Percentiles rank a stretch among this genome's conserved stretches.
These are phyloP conservation scores for Phoeniculus purpureus DNA, from an alignment of 2,797 vertebrate genomes.

Conservation along the genomic window DNA sequence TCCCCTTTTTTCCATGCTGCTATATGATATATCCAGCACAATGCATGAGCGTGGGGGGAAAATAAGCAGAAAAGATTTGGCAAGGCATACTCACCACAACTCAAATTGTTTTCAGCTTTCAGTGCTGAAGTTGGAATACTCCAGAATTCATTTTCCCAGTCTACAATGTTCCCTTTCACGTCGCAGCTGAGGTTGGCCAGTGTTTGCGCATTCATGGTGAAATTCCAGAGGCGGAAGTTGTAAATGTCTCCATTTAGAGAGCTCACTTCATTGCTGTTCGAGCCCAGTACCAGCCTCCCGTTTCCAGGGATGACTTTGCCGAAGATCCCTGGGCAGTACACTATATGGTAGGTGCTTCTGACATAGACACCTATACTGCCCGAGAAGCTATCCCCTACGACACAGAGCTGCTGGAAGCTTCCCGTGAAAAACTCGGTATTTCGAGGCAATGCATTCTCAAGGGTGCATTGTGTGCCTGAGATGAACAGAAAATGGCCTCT, in stretches of 20 bases:
- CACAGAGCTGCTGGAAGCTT: constrained; percentile 83
- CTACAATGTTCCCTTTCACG: constrained; percentile 85
- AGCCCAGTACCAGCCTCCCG: constrained; percentile 84
- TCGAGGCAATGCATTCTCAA: constrained; percentile 73
- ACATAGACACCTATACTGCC: constrained; percentile 77
- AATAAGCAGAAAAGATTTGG: constrained; percentile 33
- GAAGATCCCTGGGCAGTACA: constrained; percentile 71
- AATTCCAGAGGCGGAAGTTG: constrained; percentile 93
- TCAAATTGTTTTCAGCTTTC: constrained; percentile 88
- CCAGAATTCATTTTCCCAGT: constrained; percentile 95
- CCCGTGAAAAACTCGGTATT: constrained; percentile 78
- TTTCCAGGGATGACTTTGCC: constrained; percentile 74
- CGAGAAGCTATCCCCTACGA: constrained; percentile 79
- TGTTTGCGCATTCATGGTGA: constrained; percentile 78
- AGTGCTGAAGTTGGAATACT: constrained; percentile 82
- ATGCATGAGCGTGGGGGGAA: neutral
- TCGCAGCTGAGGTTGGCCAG: constrained; percentile 86
- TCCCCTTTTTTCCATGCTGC: neutral
- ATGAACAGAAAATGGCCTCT: constrained; percentile 77
- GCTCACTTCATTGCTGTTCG: constrained; percentile 71
- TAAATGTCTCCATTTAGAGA: constrained; percentile 88
- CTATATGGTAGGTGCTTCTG: constrained; percentile 66
- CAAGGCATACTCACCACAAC: constrained; percentile 91
- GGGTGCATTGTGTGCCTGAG: constrained; percentile 73
- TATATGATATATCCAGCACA: constrained; percentile 21